These are phyloP conservation scores for Drosophila auraria DNA, from an alignment of 1,140 invertebrate species.

Conservation along the genomic window DNA sequence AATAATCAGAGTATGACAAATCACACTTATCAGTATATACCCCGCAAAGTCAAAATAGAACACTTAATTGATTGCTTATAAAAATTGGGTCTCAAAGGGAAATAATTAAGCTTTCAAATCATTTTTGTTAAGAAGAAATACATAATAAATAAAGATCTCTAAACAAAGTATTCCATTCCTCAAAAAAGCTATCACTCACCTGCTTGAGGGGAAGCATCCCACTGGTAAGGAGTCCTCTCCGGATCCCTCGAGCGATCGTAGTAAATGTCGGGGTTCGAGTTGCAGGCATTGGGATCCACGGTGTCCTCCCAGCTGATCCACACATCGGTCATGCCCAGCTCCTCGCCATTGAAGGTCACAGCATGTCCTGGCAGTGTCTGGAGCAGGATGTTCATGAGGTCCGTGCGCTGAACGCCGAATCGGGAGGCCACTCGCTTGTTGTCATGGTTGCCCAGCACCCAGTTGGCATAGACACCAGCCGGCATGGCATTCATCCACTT, in stretches of 20 bases:
- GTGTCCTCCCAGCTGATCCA: slow-evolving; percentile 87
- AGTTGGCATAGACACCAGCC: slow-evolving; percentile 86
- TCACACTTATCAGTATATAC: neutral
- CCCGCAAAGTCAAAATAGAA: neutral
- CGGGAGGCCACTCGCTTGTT: slow-evolving; percentile 88
- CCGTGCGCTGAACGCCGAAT: slow-evolving; percentile 88
- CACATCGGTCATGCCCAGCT: slow-evolving; percentile 92
- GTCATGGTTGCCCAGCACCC: slow-evolving; percentile 89
- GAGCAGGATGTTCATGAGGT: slow-evolving; percentile 88
- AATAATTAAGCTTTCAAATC: no score
- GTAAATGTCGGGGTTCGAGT: slow-evolving; percentile 71
- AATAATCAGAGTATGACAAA: slow-evolving; percentile 4
- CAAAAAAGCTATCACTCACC: slow-evolving; percentile 35
- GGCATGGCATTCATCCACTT: slow-evolving; percentile 87
- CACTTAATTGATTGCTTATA: slow-evolving; percentile 5
- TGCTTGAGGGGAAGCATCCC: slow-evolving; percentile 87
- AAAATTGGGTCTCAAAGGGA: no score
- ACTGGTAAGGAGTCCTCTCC: slow-evolving; percentile 89
- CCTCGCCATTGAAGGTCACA: slow-evolving; percentile 92
- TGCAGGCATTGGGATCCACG: slow-evolving; percentile 76
- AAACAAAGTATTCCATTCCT: neutral
- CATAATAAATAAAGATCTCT: neutral
- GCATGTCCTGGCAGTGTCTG: slow-evolving; percentile 89
- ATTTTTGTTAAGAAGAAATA: no score
- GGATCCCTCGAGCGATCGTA: slow-evolving; percentile 86